phyloP scores from a whole-genome alignment of 2,113 vertebrate species.

The Tyrannus savana region DNA sequence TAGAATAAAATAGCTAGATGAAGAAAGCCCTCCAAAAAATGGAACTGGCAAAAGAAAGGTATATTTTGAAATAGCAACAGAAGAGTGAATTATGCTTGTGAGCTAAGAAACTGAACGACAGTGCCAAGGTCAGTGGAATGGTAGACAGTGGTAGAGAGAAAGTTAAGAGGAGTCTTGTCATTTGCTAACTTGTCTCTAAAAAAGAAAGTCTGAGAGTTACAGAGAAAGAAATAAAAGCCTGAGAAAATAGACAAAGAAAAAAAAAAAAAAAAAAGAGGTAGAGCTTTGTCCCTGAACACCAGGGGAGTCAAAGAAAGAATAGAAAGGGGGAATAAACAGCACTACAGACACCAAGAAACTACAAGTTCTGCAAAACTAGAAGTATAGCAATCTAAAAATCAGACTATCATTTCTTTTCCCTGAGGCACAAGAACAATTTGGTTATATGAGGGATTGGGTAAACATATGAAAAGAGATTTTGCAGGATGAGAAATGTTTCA shows the following conservation, averaged over 20 bases:
- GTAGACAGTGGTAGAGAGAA: background rate
- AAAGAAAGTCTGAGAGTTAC: background rate
- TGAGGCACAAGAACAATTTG: background rate
- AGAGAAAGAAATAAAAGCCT: background rate
- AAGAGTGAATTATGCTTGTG: background rate
- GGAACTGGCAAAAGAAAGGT: background rate
- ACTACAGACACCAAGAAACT: background rate
- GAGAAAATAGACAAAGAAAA: background rate
- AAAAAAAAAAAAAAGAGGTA: background rate
- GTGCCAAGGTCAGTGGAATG: background rate
- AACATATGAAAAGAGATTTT: background rate
- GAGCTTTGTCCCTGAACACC: background rate
- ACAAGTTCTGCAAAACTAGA: background rate
- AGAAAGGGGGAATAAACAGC: background rate
- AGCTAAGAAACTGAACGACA: slow-evolving; percentile 12
- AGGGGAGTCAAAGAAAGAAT: background rate
- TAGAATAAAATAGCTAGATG: background rate
- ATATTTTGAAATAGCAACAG: background rate
- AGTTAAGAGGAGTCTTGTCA: background rate
- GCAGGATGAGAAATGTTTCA: background rate
- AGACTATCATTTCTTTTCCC: background rate
- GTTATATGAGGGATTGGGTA: background rate
- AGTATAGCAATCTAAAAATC: background rate
- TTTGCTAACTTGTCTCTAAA: background rate
- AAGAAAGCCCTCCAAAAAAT: background rate